phyloP scores from a whole-genome alignment of 2,113 vertebrate species.

The Onychostruthus taczanowskii region DNA sequence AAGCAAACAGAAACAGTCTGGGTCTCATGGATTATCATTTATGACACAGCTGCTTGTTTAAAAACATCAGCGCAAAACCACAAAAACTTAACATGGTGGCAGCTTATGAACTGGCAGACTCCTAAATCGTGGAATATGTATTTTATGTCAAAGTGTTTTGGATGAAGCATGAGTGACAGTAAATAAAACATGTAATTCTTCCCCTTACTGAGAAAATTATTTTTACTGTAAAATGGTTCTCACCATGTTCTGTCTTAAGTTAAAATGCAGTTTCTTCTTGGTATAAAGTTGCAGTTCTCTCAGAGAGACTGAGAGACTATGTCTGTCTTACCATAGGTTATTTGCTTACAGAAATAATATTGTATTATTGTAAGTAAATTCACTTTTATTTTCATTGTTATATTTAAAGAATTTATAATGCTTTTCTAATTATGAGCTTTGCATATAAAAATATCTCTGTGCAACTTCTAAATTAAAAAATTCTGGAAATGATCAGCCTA shows the following conservation, averaged over 20 bases:
- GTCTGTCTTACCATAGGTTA: neutral
- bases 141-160: neutral
- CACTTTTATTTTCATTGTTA: neutral
- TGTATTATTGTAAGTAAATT: neutral
- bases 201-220: neutral
- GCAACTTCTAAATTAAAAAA: neutral
- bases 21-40: neutral
- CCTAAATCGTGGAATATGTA: neutral
- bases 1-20: constrained; percentile 34
- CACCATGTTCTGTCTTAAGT: neutral
- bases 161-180: neutral
- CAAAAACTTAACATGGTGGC: neutral
- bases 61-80: neutral
- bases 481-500: neutral
- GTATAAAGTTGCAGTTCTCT: neutral
- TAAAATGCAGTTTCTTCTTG: neutral
- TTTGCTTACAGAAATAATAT: neutral
- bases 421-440: neutral
- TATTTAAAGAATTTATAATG: neutral
- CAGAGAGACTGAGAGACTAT: neutral
- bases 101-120: neutral
- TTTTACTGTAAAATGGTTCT: neutral
- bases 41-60: constrained; percentile 18
- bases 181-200: neutral
- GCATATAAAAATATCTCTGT: neutral